These are phyloP conservation scores for Tautogolabrus adspersus DNA, from an alignment of 2,113 vertebrate genomes.

Conservation along the genomic window DNA sequence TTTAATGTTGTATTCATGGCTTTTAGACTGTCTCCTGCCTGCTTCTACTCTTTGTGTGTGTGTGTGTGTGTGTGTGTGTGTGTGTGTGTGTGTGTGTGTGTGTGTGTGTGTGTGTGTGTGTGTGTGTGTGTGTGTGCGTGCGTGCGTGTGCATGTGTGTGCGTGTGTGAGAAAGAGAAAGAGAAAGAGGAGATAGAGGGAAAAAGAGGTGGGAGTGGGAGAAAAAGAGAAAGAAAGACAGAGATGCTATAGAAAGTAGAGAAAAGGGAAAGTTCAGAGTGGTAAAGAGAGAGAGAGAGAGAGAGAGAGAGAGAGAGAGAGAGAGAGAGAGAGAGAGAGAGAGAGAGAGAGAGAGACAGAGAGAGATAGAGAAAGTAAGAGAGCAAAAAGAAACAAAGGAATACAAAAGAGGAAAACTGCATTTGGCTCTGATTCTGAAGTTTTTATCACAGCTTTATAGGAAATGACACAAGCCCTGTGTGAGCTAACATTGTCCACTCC, in stretches of 20 bases:
- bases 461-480: constrained; percentile 50
- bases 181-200: neutral
- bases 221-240: neutral
- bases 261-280: neutral
- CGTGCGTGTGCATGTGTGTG: too few relatives aligned
- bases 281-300: neutral
- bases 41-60: neutral
- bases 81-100: neutral
- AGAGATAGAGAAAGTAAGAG: neutral
- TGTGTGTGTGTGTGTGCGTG: neutral
- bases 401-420: neutral
- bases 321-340: neutral
- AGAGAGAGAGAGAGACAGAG: neutral
- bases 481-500: constrained; percentile 13
- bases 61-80: neutral
- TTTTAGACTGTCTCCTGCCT: constrained; percentile 17
- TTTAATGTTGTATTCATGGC: constrained; percentile 38
- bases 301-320: neutral
- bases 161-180: neutral
- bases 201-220: neutral
- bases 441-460: constrained; percentile 21
- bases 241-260: neutral
- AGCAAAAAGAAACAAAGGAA: neutral
- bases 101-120: neutral
- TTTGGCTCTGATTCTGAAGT: constrained; percentile 32